Evolutionary conservation across 2,888 invertebrate species (phyloP), one percentile per base, ranked within the genome.

Genomic region (Branchipolynoe longqiensis): DNA sequence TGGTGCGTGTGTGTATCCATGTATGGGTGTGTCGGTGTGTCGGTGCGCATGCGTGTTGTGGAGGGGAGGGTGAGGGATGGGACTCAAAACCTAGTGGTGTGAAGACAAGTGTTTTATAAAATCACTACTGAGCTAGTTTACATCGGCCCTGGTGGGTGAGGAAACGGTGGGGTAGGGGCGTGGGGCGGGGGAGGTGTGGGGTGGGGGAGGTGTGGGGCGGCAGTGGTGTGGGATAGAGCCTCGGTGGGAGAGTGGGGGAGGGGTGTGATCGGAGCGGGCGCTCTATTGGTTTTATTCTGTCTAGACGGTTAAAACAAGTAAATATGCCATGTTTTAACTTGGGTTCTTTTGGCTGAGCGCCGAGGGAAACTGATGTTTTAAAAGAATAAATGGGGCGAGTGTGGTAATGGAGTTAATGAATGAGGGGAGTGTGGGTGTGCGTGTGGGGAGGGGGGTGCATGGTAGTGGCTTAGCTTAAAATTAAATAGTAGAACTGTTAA

Each of bases 71-170:
- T n/a, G n/a, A n/a, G n/a, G n/a, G n/a, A n/a, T n/a, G n/a, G n/a
- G n/a, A n/a, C n/a, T n/a, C 36, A 1, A 62, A 33, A 8, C n/a
- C 58, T n/a, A 62, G 69, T 36, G 38, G 36, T 69, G 69, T 69
- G 69, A 69, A 69, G 38, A 69, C 69, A 69, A 69, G 38, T 69
- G 69, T 69, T 69, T 69, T 69, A 69, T 25, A 18, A 38, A 69
- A 69, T 69, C 69, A 69, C 69, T 69, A 69, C 69, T 69, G 69
- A 69, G 38, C 69, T 38, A 69, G 69, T 69, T 69, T 69, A 69
- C 36, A 69, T 69, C 22, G 69, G 69, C 33, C 36, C 69, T 14
- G 36, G 69, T 36, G 33, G 38, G 33, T 36, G 69, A 8, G 69
- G 36, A 69, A 14, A 14, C 28, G n/a, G 25, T 56, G 22, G 3